Conservation (phyloP, 2,797 vertebrate species). For the Sciurus carolinensis region DNA sequence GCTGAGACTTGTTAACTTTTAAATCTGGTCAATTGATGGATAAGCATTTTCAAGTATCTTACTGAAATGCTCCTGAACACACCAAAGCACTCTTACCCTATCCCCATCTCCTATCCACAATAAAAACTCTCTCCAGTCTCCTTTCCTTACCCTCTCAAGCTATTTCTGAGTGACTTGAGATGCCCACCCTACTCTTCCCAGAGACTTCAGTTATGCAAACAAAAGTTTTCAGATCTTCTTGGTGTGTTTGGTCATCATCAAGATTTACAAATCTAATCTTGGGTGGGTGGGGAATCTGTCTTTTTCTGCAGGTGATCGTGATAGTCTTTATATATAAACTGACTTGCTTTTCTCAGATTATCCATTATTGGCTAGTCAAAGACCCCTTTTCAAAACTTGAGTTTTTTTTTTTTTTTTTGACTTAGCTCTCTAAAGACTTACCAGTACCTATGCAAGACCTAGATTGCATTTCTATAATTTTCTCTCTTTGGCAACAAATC, state of each 20-base stretch:
- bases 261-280: background rate
- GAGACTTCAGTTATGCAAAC: background rate
- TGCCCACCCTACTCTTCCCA: rapidly evolving
- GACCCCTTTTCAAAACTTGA: background rate
- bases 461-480: conserved; percentile 41
- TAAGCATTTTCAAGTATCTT: background rate
- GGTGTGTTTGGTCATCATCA: background rate
- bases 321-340: background rate
- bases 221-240: background rate
- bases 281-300: background rate
- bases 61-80: too few species aligned
- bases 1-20: background rate
- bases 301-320: background rate
- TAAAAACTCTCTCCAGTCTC: background rate
- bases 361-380: background rate
- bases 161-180: background rate
- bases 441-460: background rate
- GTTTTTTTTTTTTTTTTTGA: background rate
- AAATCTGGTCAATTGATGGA: background rate
- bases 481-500: conserved; percentile 56
- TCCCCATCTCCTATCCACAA: background rate
- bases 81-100: background rate
- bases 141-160: background rate
- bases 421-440: background rate
- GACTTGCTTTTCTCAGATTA: background rate